These are phyloP conservation scores for Bedellia somnulentella DNA, from an alignment of 2,888 invertebrate genomes.

Conservation along the genomic window DNA sequence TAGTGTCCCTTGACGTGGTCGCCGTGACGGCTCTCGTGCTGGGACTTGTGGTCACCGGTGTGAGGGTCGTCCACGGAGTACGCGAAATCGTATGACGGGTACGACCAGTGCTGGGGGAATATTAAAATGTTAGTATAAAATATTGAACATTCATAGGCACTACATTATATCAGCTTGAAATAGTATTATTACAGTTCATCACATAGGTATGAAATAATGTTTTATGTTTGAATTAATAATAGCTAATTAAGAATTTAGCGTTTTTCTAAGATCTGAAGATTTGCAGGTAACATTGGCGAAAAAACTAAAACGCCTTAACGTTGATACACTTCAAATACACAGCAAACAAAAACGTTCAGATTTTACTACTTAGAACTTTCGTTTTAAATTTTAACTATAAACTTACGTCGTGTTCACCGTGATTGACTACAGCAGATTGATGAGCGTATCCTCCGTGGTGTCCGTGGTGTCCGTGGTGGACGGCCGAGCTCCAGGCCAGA, in stretches of 20 bases:
- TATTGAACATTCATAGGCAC: conserved; percentile 13
- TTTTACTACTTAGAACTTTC: no score
- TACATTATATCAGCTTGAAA: no score
- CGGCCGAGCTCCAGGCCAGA: conserved; percentile 2
- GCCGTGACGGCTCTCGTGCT: conserved; percentile 57
- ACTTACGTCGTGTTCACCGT: neutral
- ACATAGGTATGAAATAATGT: no score
- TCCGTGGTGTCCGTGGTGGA: conserved; percentile 9
- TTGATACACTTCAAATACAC: no score
- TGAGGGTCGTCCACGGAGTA: conserved; percentile 60
- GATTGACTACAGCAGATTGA: conserved; percentile 6
- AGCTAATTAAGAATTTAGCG: no score
- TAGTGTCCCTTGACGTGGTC: conserved; percentile 64
- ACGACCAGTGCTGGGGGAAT: conserved; percentile 26
- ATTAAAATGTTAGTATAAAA: neutral
- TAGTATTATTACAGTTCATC: no score
- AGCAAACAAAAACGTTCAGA: no score
- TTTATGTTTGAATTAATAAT: no score
- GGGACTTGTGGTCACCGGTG: conserved; percentile 62
- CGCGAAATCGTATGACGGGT: conserved; percentile 59
- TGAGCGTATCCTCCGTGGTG: conserved; percentile 13
- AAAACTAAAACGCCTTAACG: no score
- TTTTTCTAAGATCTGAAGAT: no score
- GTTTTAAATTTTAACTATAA: no score
- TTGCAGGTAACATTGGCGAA: no score